Base-by-base conservation (phyloP, 53 echinoderm and acorn worm genomes). In the Stichopus horrens region DNA sequence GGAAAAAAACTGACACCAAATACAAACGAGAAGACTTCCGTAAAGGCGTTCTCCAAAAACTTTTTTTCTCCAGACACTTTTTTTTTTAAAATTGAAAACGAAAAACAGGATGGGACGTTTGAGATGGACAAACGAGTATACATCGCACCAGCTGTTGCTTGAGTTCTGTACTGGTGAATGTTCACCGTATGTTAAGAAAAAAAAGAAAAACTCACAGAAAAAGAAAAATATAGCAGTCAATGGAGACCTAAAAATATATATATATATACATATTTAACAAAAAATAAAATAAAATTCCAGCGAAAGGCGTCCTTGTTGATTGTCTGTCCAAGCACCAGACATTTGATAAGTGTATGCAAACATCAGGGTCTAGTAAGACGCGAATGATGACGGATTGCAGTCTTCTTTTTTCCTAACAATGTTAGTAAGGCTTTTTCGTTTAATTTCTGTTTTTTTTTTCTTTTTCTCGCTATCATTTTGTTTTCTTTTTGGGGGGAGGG, bases 271-370 rank as follows among this genome's bases (percentile, higher is more conserved):
- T 37, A 37, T 37, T 37, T 37, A 75, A 20, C 16, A 75, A 37
- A 37, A 37, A 37, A 37, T 37, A 37, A 37, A 37, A 37, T 37
- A 37, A 37, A 37, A 2, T 37, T 37, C 37, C 37, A 37, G 37
- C 37, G 37, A 37, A 37, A 37, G 37, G 37, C 37, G 37, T 37
- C 37, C 37, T 63, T 63, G 11, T 63, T 63, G 63, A 63, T 63
- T 54, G 55, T 79, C 23, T 21, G 79, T 55, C 54, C 52, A 52
- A 18, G 54, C 79, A 79, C 52, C 79, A 79, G 53, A 14, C n/a
- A 9, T 79, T n/a, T 54, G 79, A 79, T 79, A 55, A 79, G 55
- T 79, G 79, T 79, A 55, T 79, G 79, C 53, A 79, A 79, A 79
- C 79, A 79, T 79, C 53, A 55, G 54, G 53, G 79, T 79, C 79